Base-by-base conservation (phyloP, 1,140 invertebrate species). In the Drosophila nebulosa region DNA sequence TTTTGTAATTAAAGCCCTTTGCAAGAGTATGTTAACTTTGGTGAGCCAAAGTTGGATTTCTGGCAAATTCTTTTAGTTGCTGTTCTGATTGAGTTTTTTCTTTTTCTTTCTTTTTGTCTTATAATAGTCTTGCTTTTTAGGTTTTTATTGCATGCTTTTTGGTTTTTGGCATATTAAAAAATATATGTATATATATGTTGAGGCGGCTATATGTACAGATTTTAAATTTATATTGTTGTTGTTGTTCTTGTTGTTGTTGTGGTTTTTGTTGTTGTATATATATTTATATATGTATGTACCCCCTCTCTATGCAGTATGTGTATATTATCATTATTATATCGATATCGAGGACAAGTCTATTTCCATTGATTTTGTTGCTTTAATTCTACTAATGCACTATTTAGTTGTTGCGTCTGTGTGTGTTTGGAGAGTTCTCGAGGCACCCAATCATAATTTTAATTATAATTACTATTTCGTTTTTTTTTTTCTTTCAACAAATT, bases 311-410 rank as follows among this genome's bases (percentile, higher is more conserved):
- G 69, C 58, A 42, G 53, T 73, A 75, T 75, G 68, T 73, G 32
- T 73, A 65, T 69, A 71, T n/a, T n/a, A n/a, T n/a, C n/a, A n/a
- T 59, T 52, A 58, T n/a, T 55, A 22, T 22, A 42, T 74, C 70
- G 71, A 75, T 74, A 69, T 75, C 64, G 35, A 74, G 71, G 64
- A 72, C 69, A 76, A 77, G 80, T 84, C 64, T 76, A 79, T 79
- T 80, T 83, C 76, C 57, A 83, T 84, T 84, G 79, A 84, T 84
- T 85, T 79, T 85, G 14, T 55, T 27, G 51, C 27, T 55, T 86
- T 85, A 78, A 86, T 56, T 69, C 81, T 85, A 85, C 74, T 85
- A 85, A 85, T 85, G 81, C 81, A 85, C 81, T 85, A 78, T 76
- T 77, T 81, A 78, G 67, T 86, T 88, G 78, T 86, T 86, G 79